Evolutionary conservation across 2,888 invertebrate species (phyloP), one percentile per base, ranked within the genome.

Genomic region (Pedicia rivosa): DNA sequence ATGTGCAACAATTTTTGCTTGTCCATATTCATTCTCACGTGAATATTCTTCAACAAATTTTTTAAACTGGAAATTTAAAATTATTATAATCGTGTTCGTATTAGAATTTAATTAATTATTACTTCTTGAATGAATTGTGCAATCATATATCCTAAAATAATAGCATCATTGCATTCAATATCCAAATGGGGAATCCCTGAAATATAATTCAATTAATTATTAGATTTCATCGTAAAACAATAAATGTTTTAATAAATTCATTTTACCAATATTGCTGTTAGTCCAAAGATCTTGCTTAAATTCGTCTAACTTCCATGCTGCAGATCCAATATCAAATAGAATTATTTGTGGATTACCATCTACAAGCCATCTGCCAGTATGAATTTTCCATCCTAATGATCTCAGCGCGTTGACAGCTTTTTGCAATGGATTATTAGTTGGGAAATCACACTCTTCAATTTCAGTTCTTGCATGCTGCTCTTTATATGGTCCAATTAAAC

Each of bases 301-400:
- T 40, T 83, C 78, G 57, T 95, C 91, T 52, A 99, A 60, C 58
- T 92, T 92, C 87, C 91, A 91, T 0, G 94, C 86, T 0, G 83
- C 94, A 1, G 91, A 90, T 2, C 91, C 88, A 54, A 99, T 86
- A 60, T 99, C 98, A 65, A 99, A 95, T 4, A 99, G 68, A 36
- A 99, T 78, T 29, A 99, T 81, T 60, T 92, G 92, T 0, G 98
- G 98, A 65, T 94, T 97, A 12, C 98, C 98, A 54, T 99, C 98
- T 2, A 99, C 98, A 33, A 99, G 63, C 98, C 98, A 99, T 3
- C 94, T 80, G 10, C 98, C 98, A 19, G 88, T 91, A 52, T 86
- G 78, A 9, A 35, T 86, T 70, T 88, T 87, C 52, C 83, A 88
- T 9, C 97, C 97, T 50, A 78, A 75, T 41, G 80, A 74, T 40